Evolutionary conservation across 2,113 vertebrate genomes (phyloP).

Genomic region (Trichechus manatus): DNA sequence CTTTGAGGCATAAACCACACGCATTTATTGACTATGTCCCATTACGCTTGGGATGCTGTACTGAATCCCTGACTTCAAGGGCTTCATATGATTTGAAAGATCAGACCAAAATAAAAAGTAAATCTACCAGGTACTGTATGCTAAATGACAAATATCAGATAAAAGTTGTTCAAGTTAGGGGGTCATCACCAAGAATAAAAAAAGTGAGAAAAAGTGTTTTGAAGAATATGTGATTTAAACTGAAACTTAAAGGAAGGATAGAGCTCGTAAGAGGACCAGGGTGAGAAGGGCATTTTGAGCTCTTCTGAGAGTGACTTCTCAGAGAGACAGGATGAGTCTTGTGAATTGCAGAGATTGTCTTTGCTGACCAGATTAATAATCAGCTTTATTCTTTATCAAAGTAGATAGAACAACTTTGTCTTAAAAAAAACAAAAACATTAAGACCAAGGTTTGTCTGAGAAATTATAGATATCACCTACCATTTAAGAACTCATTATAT

Average conservation of each 20-base stretch:
- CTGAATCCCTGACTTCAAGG: not conserved
- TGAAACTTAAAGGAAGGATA: constrained; percentile 22
- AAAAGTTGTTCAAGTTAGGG: constrained; percentile 37
- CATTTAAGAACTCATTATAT: constrained; percentile 59
- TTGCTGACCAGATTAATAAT: not conserved
- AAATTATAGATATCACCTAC: constrained; percentile 37
- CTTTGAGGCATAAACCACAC: not conserved
- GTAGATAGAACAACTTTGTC: not conserved
- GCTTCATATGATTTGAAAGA: constrained; percentile 1
- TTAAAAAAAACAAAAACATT: constrained; percentile 1
- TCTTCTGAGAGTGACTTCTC: constrained; percentile 9
- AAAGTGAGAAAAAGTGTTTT: constrained; percentile 44
- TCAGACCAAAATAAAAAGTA: not conserved
- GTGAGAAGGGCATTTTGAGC: constrained; percentile 32
- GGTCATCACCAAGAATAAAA: constrained; percentile 2
- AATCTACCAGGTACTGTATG: not conserved
- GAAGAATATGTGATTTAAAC: constrained; percentile 47
- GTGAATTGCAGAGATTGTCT: constrained; percentile 38
- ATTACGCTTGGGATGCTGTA: not conserved
- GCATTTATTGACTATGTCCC: not conserved
- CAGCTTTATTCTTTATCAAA: constrained; percentile 2
- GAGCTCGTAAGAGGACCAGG: not conserved
- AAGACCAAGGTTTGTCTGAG: not conserved
- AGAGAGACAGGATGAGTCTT: not conserved
- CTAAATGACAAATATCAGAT: constrained; percentile 38